Conservation (phyloP, 1,140 invertebrate species). For the Ctenoplectra terminalis region DNA sequence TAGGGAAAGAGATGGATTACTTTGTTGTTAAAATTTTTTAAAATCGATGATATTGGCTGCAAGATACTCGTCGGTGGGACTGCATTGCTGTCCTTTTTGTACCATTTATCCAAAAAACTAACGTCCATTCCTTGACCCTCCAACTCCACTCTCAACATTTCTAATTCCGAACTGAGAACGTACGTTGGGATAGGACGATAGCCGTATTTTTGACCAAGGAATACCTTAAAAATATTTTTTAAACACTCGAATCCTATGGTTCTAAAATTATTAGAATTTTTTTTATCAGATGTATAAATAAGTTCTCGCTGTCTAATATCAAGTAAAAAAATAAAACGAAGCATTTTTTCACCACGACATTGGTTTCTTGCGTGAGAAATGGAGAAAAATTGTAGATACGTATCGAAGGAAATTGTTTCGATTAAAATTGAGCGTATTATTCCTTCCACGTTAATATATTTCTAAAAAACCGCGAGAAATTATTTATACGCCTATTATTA, state of each 20-base stretch:
- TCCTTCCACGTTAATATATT: too few relatives aligned
- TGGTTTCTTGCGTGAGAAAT: too few relatives aligned
- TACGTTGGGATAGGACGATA: constrained; percentile 98
- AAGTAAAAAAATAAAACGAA: too few relatives aligned
- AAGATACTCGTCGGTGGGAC: constrained; percentile 96
- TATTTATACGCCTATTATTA: constrained; percentile 8
- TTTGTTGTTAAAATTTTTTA: constrained; percentile 99
- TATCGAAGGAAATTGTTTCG: too few relatives aligned
- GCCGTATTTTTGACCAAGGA: constrained; percentile 98
- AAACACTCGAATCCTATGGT: not conserved
- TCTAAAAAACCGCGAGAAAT: too few relatives aligned
- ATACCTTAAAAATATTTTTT: constrained; percentile 85
- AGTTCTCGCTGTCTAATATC: too few relatives aligned
- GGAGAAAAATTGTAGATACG: too few relatives aligned
- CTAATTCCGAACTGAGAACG: constrained; percentile 95
- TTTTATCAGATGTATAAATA: too few relatives aligned
- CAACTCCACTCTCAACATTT: constrained; percentile 93
- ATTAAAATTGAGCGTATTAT: too few relatives aligned
- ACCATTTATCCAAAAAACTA: constrained; percentile 95
- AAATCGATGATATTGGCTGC: constrained; percentile 98
- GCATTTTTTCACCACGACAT: too few relatives aligned
- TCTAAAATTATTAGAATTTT: not conserved
- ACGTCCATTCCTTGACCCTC: constrained; percentile 91
- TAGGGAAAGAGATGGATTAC: constrained; percentile 81
- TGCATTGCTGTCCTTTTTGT: constrained; percentile 97